Percentiles rank a stretch among this genome's conserved stretches.
These are phyloP conservation scores for Lerema accius DNA, from an alignment of 1,140 invertebrate genomes.

Conservation along the genomic window DNA sequence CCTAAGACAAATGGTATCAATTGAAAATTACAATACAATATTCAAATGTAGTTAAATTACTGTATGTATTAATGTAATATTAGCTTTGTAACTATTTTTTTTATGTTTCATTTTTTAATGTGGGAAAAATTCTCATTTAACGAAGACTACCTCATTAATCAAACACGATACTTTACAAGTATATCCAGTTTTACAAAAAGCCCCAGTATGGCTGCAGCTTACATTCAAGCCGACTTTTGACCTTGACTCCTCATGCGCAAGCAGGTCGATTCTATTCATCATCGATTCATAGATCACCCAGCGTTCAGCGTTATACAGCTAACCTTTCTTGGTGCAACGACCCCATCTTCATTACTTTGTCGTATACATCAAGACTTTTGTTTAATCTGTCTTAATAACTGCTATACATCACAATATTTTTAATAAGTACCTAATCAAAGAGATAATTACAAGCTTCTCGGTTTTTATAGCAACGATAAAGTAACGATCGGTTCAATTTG, in stretches of 20 bases:
- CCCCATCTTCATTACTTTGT: slow-evolving; percentile 20
- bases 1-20: no score
- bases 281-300: slow-evolving; percentile 34
- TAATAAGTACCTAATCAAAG: not conserved
- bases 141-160: no score
- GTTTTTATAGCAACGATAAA: not conserved
- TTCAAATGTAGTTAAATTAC: no score
- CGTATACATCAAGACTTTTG: slow-evolving; percentile 8
- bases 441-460: not conserved
- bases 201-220: not conserved
- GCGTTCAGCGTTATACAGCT: slow-evolving; percentile 25
- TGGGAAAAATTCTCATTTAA: no score
- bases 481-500: not conserved
- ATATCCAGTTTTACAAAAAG: not conserved
- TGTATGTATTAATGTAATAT: no score
- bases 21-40: no score
- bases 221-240: slow-evolving; percentile 7
- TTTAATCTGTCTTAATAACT: not conserved
- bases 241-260: slow-evolving; percentile 27
- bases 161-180: no score
- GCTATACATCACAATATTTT: not conserved
- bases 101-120: no score
- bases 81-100: no score
- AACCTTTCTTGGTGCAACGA: slow-evolving; percentile 16
- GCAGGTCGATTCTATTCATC: slow-evolving; percentile 29